A percentile compares a stretch with the other conserved stretches of the same genome.
Conservation (phyloP, 2,888 invertebrate species). For the Drosophila mimetica region DNA sequence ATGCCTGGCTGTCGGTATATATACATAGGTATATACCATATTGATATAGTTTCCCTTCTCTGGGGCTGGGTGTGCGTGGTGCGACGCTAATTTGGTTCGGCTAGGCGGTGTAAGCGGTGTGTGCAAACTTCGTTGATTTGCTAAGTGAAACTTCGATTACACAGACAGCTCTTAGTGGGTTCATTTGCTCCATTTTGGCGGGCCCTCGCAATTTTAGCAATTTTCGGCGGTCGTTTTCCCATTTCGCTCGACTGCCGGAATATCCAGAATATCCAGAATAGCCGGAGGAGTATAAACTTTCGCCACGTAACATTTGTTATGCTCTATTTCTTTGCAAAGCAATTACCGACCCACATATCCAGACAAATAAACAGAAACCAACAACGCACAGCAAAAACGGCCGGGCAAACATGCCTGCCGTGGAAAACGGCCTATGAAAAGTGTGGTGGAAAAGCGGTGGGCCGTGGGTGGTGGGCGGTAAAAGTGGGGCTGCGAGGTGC, state of each 20-base stretch:
- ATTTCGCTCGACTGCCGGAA: constrained; percentile 22
- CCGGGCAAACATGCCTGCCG: constrained; percentile 24
- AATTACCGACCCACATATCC: constrained; percentile 71
- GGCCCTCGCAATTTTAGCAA: constrained; percentile 27
- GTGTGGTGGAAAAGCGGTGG: not conserved
- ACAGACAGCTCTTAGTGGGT: constrained; percentile 50
- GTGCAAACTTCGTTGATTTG: constrained; percentile 73
- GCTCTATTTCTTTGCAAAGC: constrained; percentile 76
- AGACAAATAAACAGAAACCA: constrained; percentile 50
- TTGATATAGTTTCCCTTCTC: constrained; percentile 27
- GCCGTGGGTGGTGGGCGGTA: not conserved
- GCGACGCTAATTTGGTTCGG: constrained; percentile 66
- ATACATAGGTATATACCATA: not conserved
- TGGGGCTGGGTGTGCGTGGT: constrained; percentile 41
- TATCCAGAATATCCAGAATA: constrained; percentile 14
- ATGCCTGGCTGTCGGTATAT: constrained; percentile 22
- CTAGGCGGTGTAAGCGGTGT: constrained; percentile 56
- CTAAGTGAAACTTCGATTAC: constrained; percentile 78
- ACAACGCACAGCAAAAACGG: constrained; percentile 38
- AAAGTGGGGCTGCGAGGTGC: constrained; percentile 5
- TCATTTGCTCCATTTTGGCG: constrained; percentile 37
- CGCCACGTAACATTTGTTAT: constrained; percentile 75
- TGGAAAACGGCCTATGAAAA: constrained; percentile 21
- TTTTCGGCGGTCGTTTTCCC: constrained; percentile 34
- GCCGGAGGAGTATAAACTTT: constrained; percentile 62